Evolutionary conservation across 2,113 vertebrate genomes (phyloP).

Genomic region (Hippopotamus amphibius): DNA sequence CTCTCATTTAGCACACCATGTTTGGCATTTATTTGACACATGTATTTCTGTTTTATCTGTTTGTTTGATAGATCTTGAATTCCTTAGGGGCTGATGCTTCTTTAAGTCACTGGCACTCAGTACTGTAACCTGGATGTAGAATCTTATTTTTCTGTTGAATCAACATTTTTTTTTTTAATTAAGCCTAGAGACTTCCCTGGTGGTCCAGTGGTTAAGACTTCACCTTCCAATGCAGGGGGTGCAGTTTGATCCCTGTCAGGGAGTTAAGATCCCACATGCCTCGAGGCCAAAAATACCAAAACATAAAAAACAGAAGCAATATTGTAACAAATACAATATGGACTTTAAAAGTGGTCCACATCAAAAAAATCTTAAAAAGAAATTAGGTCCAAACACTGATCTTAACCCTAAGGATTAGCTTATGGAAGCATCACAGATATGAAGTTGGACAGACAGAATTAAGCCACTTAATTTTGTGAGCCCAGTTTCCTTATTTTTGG

Average conservation of each 20-base stretch:
- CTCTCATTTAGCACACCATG: background rate
- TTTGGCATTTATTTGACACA: background rate
- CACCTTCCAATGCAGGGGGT: too few species aligned
- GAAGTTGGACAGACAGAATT: background rate
- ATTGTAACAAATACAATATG: too few species aligned
- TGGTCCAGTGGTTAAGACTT: too few species aligned
- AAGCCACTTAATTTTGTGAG: slow-evolving; percentile 1
- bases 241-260: too few species aligned
- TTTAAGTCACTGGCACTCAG: background rate
- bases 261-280: too few species aligned
- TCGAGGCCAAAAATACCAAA: too few species aligned
- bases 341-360: too few species aligned
- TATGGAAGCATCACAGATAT: background rate
- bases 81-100: background rate
- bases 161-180: background rate
- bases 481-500: background rate
- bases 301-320: too few species aligned
- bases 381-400: background rate
- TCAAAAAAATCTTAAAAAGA: too few species aligned
- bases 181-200: background rate
- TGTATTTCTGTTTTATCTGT: background rate
- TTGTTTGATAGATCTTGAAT: background rate
- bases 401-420: background rate
- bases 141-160: slow-evolving; percentile 1
- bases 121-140: background rate